phyloP scores from a whole-genome alignment of 2,797 vertebrate genomes.

The Prionace glauca region DNA sequence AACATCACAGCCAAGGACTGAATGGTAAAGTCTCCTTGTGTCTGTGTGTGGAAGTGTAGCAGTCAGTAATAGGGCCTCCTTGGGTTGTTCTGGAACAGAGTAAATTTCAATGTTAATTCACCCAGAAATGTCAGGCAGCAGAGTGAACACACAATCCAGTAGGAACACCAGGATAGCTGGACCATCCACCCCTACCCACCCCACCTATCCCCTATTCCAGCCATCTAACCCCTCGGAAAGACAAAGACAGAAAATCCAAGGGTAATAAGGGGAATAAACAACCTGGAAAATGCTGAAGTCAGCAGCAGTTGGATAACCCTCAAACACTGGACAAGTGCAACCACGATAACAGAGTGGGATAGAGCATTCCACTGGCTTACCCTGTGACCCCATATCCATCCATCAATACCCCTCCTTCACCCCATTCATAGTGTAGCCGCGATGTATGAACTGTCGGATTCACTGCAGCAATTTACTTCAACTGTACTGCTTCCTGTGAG shows the following conservation, averaged over 20 bases:
- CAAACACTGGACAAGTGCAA: neutral
- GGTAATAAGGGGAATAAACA: neutral
- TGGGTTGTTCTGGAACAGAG: constrained; percentile 79
- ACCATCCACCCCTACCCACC: neutral
- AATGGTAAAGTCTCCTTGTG: neutral
- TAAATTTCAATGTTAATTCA: neutral
- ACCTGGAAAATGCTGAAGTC: neutral
- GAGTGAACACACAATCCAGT: too few relatives aligned
- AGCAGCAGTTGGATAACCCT: neutral
- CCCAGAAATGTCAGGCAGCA: neutral
- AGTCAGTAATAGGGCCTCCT: constrained; percentile 90
- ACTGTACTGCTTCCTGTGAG: neutral
- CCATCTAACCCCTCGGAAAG: neutral
- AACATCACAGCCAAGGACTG: constrained; percentile 19
- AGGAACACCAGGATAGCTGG: neutral
- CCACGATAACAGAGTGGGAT: neutral
- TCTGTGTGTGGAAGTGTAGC: neutral
- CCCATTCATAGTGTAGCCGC: neutral
- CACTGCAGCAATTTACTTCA: neutral
- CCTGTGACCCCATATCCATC: neutral
- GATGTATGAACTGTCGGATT: neutral
- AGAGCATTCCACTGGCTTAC: neutral
- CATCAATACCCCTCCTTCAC: neutral
- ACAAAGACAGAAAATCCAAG: neutral
- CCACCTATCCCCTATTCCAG: neutral